Evolutionary conservation across 2,113 vertebrate species (phyloP).

Genomic region (Dipodomys stephensi): DNA sequence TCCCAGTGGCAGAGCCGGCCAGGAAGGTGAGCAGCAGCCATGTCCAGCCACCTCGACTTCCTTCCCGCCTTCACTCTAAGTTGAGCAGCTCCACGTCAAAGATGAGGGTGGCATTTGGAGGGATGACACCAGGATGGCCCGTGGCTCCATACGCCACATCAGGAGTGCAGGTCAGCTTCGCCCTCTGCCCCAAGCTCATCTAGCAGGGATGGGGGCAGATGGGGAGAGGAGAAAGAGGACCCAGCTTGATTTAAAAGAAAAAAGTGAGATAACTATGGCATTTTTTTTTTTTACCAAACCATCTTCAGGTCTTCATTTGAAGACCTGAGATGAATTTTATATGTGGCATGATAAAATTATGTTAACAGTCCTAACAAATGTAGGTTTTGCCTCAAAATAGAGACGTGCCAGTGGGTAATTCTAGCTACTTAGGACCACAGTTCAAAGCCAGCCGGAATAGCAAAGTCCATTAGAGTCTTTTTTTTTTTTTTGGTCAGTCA

Average conservation of each 20-base stretch:
- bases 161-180: conserved; percentile 98
- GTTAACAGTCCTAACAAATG: not conserved
- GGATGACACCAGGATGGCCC: conserved; percentile 98
- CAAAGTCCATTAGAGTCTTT: no score
- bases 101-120: conserved; percentile 97
- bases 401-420: not conserved
- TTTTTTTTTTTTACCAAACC: conserved; percentile 59
- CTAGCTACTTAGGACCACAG: no score
- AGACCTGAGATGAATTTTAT: conserved; percentile 30
- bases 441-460: no score
- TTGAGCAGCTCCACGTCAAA: conserved; percentile 99
- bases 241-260: conserved; percentile 81
- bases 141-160: conserved; percentile 97
- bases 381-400: not conserved
- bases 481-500: no score
- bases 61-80: conserved; percentile 92
- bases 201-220: conserved; percentile 80
- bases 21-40: conserved; percentile 68
- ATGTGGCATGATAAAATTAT: not conserved
- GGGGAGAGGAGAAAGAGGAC: conserved; percentile 81
- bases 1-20: conserved; percentile 82
- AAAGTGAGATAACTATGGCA: conserved; percentile 73
- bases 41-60: conserved; percentile 68
- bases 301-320: conserved; percentile 15
- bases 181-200: conserved; percentile 99